Percentiles rank a stretch among this genome's conserved stretches.
Evolutionary conservation across 2,888 invertebrate species (phyloP).

Genomic region (Dicranocentrus wangi): DNA sequence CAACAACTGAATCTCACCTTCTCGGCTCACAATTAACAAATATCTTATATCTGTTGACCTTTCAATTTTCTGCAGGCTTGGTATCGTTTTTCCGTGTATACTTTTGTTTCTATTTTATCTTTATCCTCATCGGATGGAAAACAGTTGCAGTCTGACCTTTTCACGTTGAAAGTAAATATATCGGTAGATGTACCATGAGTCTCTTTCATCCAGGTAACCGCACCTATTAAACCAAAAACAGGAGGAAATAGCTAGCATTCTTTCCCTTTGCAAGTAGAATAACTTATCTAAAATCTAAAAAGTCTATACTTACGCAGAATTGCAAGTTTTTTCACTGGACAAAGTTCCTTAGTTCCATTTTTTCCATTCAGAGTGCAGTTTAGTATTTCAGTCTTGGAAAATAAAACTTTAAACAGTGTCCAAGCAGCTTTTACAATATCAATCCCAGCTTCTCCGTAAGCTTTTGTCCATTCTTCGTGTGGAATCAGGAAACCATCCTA

Average conservation of each 20-base stretch:
- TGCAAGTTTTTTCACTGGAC: conserved; percentile 62
- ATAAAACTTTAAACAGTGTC: conserved; percentile 61
- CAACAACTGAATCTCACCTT: too few species aligned
- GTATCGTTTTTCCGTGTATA: conserved; percentile 63
- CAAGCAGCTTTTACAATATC: conserved; percentile 65
- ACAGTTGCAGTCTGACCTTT: conserved; percentile 52
- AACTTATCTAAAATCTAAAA: too few species aligned
- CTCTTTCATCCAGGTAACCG: conserved; percentile 60
- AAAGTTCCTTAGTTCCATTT: conserved; percentile 62
- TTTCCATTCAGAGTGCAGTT: conserved; percentile 64
- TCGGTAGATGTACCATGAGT: conserved; percentile 38
- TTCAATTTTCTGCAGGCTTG: conserved; percentile 61
- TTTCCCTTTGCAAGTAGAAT: too few species aligned
- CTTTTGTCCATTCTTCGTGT: conserved; percentile 57
- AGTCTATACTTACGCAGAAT: conserved; percentile 65
- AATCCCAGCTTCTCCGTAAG: conserved; percentile 41
- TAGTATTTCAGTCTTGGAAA: conserved; percentile 59
- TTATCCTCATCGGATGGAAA: conserved; percentile 64
- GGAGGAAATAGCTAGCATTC: too few species aligned
- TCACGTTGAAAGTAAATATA: conserved; percentile 44
- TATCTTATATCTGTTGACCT: conserved; percentile 27
- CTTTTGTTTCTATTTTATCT: conserved; percentile 66
- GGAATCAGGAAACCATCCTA: conserved; percentile 63
- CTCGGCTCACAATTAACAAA: too few species aligned
- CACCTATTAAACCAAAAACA: too few species aligned